These are phyloP conservation scores for Cryptops parisi DNA, from an alignment of 2,888 invertebrate species.

Conservation along the genomic window DNA sequence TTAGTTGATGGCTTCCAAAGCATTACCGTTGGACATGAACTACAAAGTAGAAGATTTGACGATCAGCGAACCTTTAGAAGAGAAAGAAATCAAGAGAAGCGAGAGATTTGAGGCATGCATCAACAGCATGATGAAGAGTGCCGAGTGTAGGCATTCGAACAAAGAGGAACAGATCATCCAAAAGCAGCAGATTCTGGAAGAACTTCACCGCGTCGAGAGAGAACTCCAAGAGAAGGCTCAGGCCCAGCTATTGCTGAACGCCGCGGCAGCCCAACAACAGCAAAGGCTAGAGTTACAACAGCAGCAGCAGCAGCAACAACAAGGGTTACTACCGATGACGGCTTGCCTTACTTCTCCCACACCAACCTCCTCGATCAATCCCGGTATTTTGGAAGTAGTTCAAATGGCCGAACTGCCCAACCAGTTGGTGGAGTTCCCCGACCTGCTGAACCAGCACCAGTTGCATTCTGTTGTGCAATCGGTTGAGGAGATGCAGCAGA, in stretches of 20 bases:
- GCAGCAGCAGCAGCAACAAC: slow-evolving; percentile 3
- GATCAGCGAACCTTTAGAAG: slow-evolving; percentile 6
- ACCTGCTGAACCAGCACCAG: background rate
- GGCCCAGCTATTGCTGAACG: slow-evolving; percentile 27
- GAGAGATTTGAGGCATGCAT: slow-evolving; percentile 32
- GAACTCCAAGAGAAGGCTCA: slow-evolving; percentile 40
- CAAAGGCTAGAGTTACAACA: slow-evolving; percentile 7
- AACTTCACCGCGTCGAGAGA: slow-evolving; percentile 52
- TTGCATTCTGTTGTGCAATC: background rate
- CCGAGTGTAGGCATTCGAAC: slow-evolving; percentile 23
- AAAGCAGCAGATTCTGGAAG: slow-evolving; percentile 54
- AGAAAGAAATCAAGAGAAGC: slow-evolving; percentile 25
- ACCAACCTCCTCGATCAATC: background rate
- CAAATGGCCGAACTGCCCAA: background rate
- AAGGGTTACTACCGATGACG: slow-evolving; percentile 11
- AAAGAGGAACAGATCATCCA: slow-evolving; percentile 47
- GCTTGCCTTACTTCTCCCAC: background rate
- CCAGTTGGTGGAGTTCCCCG: background rate
- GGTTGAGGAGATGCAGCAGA: background rate
- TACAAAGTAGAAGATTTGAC: slow-evolving; percentile 16
- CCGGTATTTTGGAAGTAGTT: background rate
- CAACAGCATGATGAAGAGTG: slow-evolving; percentile 32
- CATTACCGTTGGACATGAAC: slow-evolving; percentile 14
- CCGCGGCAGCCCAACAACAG: slow-evolving; percentile 8
- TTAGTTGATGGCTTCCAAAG: background rate